These are phyloP conservation scores for Salvator merianae DNA, from an alignment of 2,113 vertebrate genomes.

Conservation along the genomic window DNA sequence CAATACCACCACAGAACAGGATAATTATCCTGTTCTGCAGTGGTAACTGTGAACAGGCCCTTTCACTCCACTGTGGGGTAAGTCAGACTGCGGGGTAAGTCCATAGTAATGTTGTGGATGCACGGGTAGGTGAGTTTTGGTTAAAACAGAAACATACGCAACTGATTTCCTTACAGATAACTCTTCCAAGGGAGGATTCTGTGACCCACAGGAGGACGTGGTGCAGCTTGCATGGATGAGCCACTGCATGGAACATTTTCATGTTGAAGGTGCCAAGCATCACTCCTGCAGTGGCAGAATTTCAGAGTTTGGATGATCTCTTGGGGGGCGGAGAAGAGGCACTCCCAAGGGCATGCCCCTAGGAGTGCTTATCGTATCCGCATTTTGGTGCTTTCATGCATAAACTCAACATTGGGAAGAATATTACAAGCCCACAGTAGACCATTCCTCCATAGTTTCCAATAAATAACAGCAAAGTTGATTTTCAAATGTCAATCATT, in stretches of 20 bases:
- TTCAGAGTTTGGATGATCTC: neutral
- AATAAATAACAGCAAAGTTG: neutral
- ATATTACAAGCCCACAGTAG: neutral
- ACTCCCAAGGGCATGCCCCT: neutral
- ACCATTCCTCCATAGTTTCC: neutral
- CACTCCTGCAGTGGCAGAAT: neutral
- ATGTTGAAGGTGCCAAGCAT: neutral
- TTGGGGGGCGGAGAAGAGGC: neutral
- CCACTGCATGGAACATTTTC: neutral
- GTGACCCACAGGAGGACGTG: neutral
- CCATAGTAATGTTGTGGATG: no score
- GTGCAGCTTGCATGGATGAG: neutral
- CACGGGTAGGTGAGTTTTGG: neutral
- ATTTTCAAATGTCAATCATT: neutral
- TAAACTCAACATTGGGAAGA: neutral
- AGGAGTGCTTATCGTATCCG: neutral
- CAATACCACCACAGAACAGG: no score
- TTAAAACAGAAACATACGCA: neutral
- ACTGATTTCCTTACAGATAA: neutral
- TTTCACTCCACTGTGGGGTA: no score
- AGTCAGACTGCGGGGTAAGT: no score
- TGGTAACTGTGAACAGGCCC: no score
- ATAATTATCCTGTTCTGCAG: no score
- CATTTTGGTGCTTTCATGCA: neutral
- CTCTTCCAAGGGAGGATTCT: neutral